These are phyloP conservation scores for Sarcophaga caerulescens DNA, from an alignment of 2,888 invertebrate genomes.

Conservation along the genomic window DNA sequence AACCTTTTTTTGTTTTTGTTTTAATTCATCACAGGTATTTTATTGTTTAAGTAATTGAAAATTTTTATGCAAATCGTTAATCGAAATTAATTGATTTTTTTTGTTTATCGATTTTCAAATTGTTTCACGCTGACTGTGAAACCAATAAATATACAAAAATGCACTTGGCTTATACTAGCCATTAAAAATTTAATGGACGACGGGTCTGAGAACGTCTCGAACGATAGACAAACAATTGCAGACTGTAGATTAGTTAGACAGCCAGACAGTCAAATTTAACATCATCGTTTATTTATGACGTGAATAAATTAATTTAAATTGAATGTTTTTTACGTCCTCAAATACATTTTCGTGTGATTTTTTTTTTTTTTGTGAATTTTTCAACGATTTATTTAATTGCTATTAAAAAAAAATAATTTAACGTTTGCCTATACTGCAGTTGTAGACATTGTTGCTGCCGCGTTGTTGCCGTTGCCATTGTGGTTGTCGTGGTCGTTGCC, in stretches of 20 bases:
- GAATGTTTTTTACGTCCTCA: constrained; percentile 54
- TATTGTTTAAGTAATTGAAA: constrained; percentile 42
- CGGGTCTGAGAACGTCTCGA: background rate
- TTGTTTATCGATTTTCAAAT: constrained; percentile 17
- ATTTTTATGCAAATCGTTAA: constrained; percentile 45
- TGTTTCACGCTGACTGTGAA: background rate
- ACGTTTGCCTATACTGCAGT: background rate
- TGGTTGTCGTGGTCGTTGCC: background rate
- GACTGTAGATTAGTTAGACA: background rate
- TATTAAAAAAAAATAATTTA: background rate
- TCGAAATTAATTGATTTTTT: constrained; percentile 42
- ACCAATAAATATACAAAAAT: background rate
- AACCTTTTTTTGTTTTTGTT: constrained; percentile 25
- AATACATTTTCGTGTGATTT: constrained; percentile 27
- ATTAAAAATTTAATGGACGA: background rate
- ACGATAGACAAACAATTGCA: background rate
- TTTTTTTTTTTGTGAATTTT: background rate
- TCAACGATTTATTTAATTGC: background rate
- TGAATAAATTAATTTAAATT: constrained; percentile 66
- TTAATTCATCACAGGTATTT: background rate
- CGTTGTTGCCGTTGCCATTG: background rate
- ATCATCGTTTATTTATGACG: constrained; percentile 64
- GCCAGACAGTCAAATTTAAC: constrained; percentile 23
- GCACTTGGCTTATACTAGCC: constrained; percentile 19
- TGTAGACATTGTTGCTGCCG: background rate